Conservation (phyloP, 1,140 invertebrate species). For the Lordiphosa collinella region DNA sequence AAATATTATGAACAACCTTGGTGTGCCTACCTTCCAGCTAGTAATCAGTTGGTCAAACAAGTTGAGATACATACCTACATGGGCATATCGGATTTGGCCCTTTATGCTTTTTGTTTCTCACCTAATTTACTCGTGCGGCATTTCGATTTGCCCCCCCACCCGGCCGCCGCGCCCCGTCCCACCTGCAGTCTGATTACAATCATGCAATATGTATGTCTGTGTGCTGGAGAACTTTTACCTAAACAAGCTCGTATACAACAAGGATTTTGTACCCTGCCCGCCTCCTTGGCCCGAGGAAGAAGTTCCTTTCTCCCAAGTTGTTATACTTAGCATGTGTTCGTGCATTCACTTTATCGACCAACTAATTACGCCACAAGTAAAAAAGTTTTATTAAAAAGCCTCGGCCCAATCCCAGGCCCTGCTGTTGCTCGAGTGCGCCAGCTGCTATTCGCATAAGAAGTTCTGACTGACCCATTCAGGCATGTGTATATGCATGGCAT, state of each 20-base stretch:
- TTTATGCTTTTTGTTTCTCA: not conserved
- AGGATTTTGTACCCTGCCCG: conserved; percentile 6
- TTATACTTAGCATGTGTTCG: conserved; percentile 20
- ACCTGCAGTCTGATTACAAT: conserved; percentile 8
- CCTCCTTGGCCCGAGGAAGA: not conserved
- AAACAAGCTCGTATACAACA: conserved; percentile 9
- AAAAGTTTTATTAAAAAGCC: conserved; percentile 25
- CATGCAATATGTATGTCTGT: not conserved
- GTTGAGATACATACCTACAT: too few relatives aligned
- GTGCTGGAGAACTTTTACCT: conserved; percentile 9
- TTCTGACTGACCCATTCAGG: not conserved
- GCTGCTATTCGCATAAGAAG: conserved; percentile 1
- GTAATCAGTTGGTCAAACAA: too few relatives aligned
- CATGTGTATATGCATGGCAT: conserved; percentile 5
- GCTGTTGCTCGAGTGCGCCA: not conserved
- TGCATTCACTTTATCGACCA: conserved; percentile 22
- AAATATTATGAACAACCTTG: too few relatives aligned
- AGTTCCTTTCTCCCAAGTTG: conserved; percentile 5
- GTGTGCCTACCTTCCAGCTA: too few relatives aligned
- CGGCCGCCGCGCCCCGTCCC: not conserved
- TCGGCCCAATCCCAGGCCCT: conserved; percentile 2
- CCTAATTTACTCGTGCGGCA: conserved; percentile 12
- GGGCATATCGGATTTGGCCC: conserved; percentile 3
- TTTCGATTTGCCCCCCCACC: not conserved
- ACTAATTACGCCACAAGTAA: conserved; percentile 24